Conservation (phyloP, 2,797 vertebrate genomes). For the Phaenicophaeus curvirostris region DNA sequence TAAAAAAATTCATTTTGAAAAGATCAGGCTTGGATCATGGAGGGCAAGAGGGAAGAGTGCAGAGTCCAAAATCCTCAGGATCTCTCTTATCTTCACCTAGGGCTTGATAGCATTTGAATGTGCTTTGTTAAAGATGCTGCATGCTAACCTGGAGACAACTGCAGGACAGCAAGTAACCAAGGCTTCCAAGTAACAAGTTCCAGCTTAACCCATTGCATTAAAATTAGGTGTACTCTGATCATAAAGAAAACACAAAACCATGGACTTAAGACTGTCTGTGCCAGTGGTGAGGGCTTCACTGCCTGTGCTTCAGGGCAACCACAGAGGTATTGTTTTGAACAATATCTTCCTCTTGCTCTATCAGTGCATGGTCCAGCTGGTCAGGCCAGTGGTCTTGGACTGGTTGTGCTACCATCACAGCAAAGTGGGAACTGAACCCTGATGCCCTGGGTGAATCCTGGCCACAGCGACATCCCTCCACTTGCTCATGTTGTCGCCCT, state of each 20-base stretch:
- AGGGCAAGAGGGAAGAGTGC: not conserved
- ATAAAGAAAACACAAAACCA: not conserved
- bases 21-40: not conserved
- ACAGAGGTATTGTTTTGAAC: not conserved
- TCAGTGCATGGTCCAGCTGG: not conserved
- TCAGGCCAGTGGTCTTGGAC: not conserved
- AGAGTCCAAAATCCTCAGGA: not conserved
- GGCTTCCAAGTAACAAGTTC: not conserved
- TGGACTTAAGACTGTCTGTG: not conserved
- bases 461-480: not conserved
- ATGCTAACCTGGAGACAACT: not conserved
- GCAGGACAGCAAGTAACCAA: not conserved
- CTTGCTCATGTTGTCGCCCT: not conserved
- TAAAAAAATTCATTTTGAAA: not conserved
- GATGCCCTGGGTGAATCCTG: not conserved
- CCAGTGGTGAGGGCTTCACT: accelerated
- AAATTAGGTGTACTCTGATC: not conserved
- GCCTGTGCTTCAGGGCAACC: not conserved
- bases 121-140: not conserved
- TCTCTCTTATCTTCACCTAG: not conserved
- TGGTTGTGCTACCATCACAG: not conserved
- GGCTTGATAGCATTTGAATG: not conserved
- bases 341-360: not conserved
- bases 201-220: not conserved
- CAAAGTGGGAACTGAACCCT: not conserved